Percentiles rank a stretch among this genome's conserved stretches.
phyloP scores from a whole-genome alignment of 1,140 invertebrate genomes.

The Diplogasteroides magnus region DNA sequence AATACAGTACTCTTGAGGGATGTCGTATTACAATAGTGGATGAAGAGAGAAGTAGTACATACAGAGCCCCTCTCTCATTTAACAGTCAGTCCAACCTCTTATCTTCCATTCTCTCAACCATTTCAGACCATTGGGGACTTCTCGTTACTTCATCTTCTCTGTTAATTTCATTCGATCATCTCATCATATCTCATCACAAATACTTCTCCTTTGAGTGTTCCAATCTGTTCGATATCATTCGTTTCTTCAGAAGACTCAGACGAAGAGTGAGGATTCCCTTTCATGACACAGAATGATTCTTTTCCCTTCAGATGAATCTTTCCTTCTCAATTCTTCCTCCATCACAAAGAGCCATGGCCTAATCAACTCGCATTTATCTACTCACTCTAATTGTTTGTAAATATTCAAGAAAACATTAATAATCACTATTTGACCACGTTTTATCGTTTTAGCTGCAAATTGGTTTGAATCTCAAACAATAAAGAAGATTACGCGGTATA shows the following conservation, averaged over 20 bases:
- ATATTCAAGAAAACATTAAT: no score
- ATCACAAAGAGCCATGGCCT: no score
- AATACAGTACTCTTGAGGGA: background rate
- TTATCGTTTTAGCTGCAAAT: no score
- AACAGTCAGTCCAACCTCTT: background rate
- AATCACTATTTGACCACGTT: no score
- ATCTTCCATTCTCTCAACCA: background rate
- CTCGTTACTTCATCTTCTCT: background rate
- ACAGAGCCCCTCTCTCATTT: background rate
- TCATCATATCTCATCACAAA: background rate
- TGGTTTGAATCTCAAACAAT: no score
- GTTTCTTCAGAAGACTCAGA: background rate
- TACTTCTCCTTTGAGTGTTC: background rate
- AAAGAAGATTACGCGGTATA: no score
- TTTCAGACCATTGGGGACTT: background rate
- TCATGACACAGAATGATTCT: background rate
- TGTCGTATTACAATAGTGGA: background rate
- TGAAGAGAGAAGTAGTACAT: background rate
- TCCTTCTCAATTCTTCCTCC: background rate
- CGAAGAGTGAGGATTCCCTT: background rate
- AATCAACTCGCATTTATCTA: no score
- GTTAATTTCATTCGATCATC: conserved; percentile 10
- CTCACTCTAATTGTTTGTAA: no score
- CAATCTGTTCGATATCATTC: background rate
- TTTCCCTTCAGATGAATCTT: background rate